These are phyloP conservation scores for Drosophila athabasca DNA, from an alignment of 1,140 invertebrate species.

Conservation along the genomic window DNA sequence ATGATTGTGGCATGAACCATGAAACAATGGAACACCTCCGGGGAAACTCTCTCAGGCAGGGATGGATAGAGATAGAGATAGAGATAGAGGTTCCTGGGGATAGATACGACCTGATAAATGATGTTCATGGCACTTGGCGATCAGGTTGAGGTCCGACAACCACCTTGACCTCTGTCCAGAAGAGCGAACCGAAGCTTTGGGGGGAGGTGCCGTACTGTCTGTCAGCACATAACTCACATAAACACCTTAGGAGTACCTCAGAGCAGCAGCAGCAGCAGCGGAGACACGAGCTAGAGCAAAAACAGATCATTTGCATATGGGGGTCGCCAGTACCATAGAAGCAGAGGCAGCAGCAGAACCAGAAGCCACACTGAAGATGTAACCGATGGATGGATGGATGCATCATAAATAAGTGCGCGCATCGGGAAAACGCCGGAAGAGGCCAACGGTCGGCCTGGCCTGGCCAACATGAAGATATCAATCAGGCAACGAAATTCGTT, in stretches of 20 bases:
- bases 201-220: slow-evolving; percentile 9
- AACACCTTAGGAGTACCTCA: slow-evolving; percentile 53
- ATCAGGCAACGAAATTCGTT: slow-evolving; percentile 71
- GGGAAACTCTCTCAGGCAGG: slow-evolving; percentile 29
- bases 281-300: slow-evolving; percentile 50
- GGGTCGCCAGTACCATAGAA: slow-evolving; percentile 15
- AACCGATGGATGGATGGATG: slow-evolving; percentile 25
- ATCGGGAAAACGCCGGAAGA: slow-evolving; percentile 34
- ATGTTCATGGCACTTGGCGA: slow-evolving; percentile 25
- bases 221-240: slow-evolving; percentile 72
- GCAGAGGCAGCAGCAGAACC: not conserved
- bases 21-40: slow-evolving; percentile 44
- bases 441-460: slow-evolving; percentile 4
- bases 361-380: not conserved
- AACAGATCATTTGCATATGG: slow-evolving; percentile 64
- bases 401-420: slow-evolving; percentile 69
- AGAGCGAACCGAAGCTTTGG: not conserved
- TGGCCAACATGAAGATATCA: slow-evolving; percentile 54
- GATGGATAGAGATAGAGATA: slow-evolving; percentile 4
- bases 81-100: slow-evolving; percentile 24
- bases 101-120: slow-evolving; percentile 47
- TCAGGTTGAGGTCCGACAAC: slow-evolving; percentile 33
- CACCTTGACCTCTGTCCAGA: slow-evolving; percentile 41
- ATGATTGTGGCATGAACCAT: slow-evolving; percentile 44
- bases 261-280: not conserved